Percentiles rank a stretch among this genome's conserved stretches.
Conservation (phyloP, 2,797 vertebrate species). For the Trachurus trachurus region DNA sequence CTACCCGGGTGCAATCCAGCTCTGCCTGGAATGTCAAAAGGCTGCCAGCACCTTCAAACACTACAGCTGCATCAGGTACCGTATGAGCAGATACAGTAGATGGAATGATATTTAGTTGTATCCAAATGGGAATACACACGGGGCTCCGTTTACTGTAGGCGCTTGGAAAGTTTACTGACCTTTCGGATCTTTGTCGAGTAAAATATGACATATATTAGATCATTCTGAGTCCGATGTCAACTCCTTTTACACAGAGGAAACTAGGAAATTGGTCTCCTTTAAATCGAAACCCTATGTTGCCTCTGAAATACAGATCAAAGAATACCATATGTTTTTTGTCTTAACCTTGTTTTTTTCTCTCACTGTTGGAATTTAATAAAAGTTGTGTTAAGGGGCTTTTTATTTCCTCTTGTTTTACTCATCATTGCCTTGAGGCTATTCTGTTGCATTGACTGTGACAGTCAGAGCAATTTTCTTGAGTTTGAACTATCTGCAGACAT, state of each 20-base stretch:
- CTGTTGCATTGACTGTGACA: not conserved
- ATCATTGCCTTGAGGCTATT: not conserved
- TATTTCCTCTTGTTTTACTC: slow-evolving; percentile 3
- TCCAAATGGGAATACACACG: slow-evolving; percentile 1
- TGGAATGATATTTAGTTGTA: slow-evolving; percentile 13
- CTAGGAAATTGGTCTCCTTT: not conserved
- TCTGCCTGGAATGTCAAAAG: slow-evolving; percentile 98
- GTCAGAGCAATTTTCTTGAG: not conserved
- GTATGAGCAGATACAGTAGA: slow-evolving; percentile 41
- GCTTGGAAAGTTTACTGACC: slow-evolving; percentile 8
- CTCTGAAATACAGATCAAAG: slow-evolving; percentile 6
- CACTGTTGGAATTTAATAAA: slow-evolving; percentile 14
- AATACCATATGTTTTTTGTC: not conserved
- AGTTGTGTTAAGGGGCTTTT: not conserved
- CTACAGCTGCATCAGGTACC: slow-evolving; percentile 99
- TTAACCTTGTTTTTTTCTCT: not conserved
- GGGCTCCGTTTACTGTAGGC: not conserved
- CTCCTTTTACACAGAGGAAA: not conserved
- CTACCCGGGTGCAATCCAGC: slow-evolving; percentile 98
- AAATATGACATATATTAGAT: slow-evolving; percentile 9
- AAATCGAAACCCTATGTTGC: not conserved
- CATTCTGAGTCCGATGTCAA: not conserved
- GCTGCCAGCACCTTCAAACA: slow-evolving; percentile 99
- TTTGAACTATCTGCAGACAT: slow-evolving; percentile 2
- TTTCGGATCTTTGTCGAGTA: not conserved